These are phyloP conservation scores for Cephalopholis sonnerati DNA, from an alignment of 2,113 vertebrate species.

Conservation along the genomic window DNA sequence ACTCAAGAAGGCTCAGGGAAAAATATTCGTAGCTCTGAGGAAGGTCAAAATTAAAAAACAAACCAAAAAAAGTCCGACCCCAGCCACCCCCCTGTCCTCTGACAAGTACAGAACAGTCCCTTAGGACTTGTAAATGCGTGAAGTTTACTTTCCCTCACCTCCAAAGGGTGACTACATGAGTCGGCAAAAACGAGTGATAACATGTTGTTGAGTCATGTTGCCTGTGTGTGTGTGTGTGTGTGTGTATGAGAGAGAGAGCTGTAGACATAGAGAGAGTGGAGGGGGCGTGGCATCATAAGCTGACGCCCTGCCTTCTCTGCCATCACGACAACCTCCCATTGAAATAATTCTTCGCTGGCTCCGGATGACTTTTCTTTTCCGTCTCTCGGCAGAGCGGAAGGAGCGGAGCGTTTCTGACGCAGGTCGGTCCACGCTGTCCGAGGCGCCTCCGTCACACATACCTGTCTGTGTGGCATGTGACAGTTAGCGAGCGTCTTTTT, in stretches of 20 bases:
- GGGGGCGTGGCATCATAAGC: conserved; percentile 47
- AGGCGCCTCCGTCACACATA: neutral
- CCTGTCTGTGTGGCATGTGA: conserved; percentile 57
- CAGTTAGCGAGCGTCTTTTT: conserved; percentile 19
- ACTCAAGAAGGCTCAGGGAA: no score
- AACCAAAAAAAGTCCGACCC: no score
- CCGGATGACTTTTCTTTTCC: conserved; percentile 34
- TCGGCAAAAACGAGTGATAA: no score
- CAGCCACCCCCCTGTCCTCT: no score
- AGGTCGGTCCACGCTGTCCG: conserved; percentile 1
- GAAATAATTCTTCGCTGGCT: conserved; percentile 1
- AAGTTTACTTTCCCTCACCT: no score
- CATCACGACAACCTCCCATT: conserved; percentile 39
- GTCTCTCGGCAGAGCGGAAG: conserved; percentile 43
- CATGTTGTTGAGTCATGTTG: no score
- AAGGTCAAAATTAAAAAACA: no score
- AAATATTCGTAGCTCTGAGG: no score
- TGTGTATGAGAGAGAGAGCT: neutral
- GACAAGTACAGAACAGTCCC: no score
- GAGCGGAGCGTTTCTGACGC: conserved; percentile 26
- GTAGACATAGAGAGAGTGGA: neutral
- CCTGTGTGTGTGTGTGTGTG: no score
- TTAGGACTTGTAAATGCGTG: no score
- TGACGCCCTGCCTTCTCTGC: conserved; percentile 25
- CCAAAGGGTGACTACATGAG: no score